phyloP scores from a whole-genome alignment of 2,797 vertebrate genomes.

The Todus mexicanus region DNA sequence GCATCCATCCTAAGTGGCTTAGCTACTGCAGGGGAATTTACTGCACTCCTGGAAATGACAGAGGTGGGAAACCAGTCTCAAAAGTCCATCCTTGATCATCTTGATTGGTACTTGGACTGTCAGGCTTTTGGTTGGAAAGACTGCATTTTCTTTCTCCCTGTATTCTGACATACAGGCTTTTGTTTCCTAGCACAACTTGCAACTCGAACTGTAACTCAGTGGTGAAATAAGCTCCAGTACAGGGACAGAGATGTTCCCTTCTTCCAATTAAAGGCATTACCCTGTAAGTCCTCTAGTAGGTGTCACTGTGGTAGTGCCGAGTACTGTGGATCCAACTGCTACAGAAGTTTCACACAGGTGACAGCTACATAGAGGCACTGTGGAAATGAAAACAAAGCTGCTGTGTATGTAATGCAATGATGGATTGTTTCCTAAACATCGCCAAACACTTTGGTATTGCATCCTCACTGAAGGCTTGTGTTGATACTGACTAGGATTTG shows the following conservation, averaged over 20 bases:
- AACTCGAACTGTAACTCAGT: neutral
- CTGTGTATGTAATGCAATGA: neutral
- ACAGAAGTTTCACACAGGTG: neutral
- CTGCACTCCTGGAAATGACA: neutral
- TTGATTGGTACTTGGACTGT: neutral
- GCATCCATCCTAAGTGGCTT: neutral
- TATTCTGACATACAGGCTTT: neutral
- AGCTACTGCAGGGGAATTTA: neutral
- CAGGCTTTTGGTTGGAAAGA: neutral
- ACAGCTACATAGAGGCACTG: neutral
- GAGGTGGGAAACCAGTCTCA: neutral
- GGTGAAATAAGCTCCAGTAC: neutral
- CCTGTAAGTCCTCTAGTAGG: neutral
- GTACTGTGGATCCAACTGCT: neutral
- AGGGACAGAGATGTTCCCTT: neutral
- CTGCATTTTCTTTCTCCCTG: neutral
- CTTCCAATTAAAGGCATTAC: neutral
- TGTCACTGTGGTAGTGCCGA: neutral
- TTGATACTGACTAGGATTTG: neutral
- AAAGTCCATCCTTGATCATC: neutral
- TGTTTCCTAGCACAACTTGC: neutral
- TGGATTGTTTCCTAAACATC: neutral
- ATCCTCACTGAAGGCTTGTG: neutral
- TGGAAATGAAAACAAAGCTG: slow-evolving; percentile 1
- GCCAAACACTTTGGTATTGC: neutral